Conservation (phyloP, 2,888 invertebrate genomes). For the Physocephala rufipes region DNA sequence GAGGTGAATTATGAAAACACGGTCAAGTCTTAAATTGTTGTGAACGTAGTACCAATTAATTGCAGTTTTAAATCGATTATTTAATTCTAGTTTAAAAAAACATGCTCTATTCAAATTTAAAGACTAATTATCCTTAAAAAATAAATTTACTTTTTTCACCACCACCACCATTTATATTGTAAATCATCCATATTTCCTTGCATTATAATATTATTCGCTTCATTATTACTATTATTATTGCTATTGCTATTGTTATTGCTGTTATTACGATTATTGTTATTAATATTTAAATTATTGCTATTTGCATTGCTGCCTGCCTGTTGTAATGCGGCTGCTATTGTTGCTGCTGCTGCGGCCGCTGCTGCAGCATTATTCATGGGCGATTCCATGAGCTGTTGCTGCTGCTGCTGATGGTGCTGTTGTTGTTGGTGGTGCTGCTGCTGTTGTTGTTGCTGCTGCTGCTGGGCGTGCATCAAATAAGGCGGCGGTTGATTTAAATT, state of each 20-base stretch:
- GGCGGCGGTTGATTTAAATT: conserved; percentile 67
- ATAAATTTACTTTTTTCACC: conserved; percentile 52
- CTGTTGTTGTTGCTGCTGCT: conserved; percentile 44
- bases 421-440: conserved; percentile 46
- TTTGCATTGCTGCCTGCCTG: conserved; percentile 58
- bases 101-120: too few species aligned
- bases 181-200: conserved; percentile 63
- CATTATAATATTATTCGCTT: conserved; percentile 62
- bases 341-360: conserved; percentile 70
- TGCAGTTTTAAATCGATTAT: too few species aligned
- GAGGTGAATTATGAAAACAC: too few species aligned
- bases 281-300: conserved; percentile 48
- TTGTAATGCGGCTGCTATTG: conserved; percentile 61
- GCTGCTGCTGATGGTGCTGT: conserved; percentile 49
- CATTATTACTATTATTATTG: conserved; percentile 49
- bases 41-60: too few species aligned
- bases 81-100: too few species aligned
- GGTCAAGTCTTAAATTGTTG: too few species aligned
- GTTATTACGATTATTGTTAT: conserved; percentile 40
- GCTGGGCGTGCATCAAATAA: conserved; percentile 66
- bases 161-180: conserved; percentile 65
- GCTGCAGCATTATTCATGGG: conserved; percentile 65
- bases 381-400: conserved; percentile 47
- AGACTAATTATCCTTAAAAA: conserved; percentile 39
- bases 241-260: conserved; percentile 44